A percentile compares a stretch with the other conserved stretches of the same genome.
These are phyloP conservation scores for Pollimyrus isidori DNA, from an alignment of 2,113 vertebrate species.

Conservation along the genomic window DNA sequence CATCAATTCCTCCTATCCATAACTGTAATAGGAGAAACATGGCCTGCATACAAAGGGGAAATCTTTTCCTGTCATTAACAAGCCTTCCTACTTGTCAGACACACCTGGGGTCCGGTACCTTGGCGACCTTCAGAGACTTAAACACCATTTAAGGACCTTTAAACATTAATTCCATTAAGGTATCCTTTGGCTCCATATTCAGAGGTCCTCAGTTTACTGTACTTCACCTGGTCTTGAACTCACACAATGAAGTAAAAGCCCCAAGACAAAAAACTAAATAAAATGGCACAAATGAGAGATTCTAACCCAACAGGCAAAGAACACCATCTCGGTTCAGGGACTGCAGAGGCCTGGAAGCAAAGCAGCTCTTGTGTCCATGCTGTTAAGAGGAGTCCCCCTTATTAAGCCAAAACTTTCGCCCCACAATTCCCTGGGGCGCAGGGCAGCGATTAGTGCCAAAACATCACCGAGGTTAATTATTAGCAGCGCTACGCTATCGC, in stretches of 20 bases:
- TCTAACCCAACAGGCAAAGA: background rate
- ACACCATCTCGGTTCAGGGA: background rate
- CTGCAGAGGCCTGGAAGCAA: background rate
- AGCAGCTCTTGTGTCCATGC: background rate
- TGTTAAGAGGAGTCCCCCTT: slow-evolving; percentile 7
- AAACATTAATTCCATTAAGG: background rate
- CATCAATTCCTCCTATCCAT: background rate
- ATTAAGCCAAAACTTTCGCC: slow-evolving; percentile 21
- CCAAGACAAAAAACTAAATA: background rate
- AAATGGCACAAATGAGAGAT: background rate
- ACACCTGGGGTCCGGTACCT: background rate
- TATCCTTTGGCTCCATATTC: background rate
- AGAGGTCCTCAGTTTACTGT: background rate
- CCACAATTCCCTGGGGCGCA: background rate
- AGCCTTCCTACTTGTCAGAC: background rate
- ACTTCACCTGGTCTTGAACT: background rate
- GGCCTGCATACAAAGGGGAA: background rate
- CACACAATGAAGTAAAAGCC: background rate
- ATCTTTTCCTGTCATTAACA: background rate
- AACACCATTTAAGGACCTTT: background rate
- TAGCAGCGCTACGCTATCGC: slow-evolving; percentile 26
- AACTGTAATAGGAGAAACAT: background rate
- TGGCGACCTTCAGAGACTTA: background rate
- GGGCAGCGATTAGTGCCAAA: slow-evolving; percentile 25
- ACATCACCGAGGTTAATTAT: slow-evolving; percentile 38